phyloP scores from a whole-genome alignment of 2,888 invertebrate genomes.

The Megalurothrips usitatus region DNA sequence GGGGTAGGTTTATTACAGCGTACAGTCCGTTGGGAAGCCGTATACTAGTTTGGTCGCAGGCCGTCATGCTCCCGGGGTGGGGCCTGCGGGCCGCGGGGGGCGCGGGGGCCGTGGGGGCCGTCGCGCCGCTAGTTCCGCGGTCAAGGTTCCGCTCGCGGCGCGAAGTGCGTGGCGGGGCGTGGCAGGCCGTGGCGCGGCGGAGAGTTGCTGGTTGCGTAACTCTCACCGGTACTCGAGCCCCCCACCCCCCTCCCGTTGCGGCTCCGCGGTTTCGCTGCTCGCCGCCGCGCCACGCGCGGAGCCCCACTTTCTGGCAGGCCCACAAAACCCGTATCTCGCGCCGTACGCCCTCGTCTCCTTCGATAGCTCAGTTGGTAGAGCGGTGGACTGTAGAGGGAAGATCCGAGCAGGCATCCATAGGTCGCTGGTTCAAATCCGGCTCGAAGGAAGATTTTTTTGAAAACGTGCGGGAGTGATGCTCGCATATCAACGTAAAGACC shows the following conservation, averaged over 20 bases:
- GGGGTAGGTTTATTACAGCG: too few species aligned
- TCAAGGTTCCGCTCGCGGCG: too few species aligned
- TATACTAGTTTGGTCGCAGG: too few species aligned
- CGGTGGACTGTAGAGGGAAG: constrained; percentile 39
- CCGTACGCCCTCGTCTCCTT: constrained; percentile 9
- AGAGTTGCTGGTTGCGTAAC: background rate
- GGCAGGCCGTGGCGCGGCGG: too few species aligned
- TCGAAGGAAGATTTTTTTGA: background rate
- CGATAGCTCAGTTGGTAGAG: constrained; percentile 40
- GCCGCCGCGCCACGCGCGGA: background rate
- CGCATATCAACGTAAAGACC: too few species aligned
- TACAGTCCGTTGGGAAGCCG: too few species aligned
- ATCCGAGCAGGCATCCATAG: constrained; percentile 43
- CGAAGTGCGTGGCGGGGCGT: too few species aligned
- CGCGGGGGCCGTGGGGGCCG: background rate
- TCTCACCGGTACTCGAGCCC: background rate
- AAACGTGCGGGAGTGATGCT: too few species aligned
- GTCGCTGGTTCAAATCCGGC: constrained; percentile 41
- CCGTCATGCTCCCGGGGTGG: background rate
- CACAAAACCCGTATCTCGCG: background rate
- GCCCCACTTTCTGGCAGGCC: background rate
- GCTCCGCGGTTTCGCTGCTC: background rate
- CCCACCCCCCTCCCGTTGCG: background rate
- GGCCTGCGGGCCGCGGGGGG: background rate
- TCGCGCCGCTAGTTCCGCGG: too few species aligned